These are phyloP conservation scores for Apotomis turbidana DNA, from an alignment of 2,888 invertebrate species.

Conservation along the genomic window DNA sequence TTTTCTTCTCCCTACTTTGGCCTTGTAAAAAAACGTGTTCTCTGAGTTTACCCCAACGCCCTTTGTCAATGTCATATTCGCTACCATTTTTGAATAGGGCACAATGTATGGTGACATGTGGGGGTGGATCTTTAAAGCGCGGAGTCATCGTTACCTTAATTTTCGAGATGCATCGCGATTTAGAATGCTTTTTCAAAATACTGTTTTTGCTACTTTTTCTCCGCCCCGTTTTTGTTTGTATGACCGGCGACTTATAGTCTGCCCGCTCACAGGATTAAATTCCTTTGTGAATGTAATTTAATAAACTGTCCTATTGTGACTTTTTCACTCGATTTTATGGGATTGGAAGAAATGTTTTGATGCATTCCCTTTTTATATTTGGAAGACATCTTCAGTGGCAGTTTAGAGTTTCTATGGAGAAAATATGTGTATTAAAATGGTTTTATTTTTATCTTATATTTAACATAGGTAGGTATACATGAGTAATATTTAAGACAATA, in stretches of 20 bases:
- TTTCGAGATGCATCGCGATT: conserved; percentile 57
- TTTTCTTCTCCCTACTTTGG: conserved; percentile 59
- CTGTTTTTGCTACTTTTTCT: conserved; percentile 61
- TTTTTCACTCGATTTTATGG: conserved; percentile 48
- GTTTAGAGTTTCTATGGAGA: neutral
- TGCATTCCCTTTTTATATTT: conserved; percentile 1
- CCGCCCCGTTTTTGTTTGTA: conserved; percentile 58
- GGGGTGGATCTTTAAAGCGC: conserved; percentile 58
- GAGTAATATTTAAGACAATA: no score
- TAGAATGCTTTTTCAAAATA: conserved; percentile 46
- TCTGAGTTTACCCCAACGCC: conserved; percentile 73
- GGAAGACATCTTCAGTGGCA: conserved; percentile 12
- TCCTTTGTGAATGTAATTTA: conserved; percentile 53
- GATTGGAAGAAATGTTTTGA: conserved; percentile 20
- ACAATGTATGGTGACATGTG: conserved; percentile 79
- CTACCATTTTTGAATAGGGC: conserved; percentile 71
- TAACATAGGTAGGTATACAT: no score
- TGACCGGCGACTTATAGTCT: conserved; percentile 74
- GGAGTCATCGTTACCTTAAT: conserved; percentile 75
- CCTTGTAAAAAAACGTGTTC: conserved; percentile 61
- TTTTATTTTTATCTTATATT: no score
- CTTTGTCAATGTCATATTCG: conserved; percentile 78
- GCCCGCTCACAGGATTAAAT: conserved; percentile 49
- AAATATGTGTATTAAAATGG: no score
- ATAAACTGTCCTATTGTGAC: conserved; percentile 53